These are phyloP conservation scores for Setipinna tenuifilis DNA, from an alignment of 2,797 vertebrate species.

Conservation along the genomic window DNA sequence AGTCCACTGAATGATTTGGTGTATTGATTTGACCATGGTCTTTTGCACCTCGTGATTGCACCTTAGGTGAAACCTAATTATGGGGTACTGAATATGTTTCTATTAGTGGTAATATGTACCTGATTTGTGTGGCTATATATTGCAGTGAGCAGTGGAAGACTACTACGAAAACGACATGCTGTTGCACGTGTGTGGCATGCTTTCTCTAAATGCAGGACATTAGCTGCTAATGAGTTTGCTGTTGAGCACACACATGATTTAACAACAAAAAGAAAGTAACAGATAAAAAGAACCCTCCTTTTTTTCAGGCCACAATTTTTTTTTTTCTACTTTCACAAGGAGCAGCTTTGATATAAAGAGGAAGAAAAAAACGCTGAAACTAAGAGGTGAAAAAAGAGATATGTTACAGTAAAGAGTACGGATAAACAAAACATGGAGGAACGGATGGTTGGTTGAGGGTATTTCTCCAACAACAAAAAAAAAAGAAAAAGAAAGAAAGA, in stretches of 20 bases:
- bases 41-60: not conserved
- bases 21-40: conserved; percentile 3
- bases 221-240: not conserved
- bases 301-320: not conserved
- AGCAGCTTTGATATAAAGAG: not conserved
- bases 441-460: conserved; percentile 28
- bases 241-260: not conserved
- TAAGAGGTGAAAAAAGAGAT: conserved; percentile 20
- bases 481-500: conserved; percentile 32
- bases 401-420: conserved; percentile 53
- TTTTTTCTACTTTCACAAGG: not conserved
- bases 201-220: not conserved
- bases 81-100: not conserved
- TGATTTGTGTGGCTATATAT: not conserved
- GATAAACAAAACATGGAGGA: not conserved
- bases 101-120: not conserved
- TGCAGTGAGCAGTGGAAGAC: not conserved
- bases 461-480: conserved; percentile 36
- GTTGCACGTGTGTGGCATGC: not conserved
- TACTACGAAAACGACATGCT: not conserved
- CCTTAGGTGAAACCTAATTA: not conserved
- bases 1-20: not conserved
- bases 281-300: not conserved
- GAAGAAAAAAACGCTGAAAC: not conserved
- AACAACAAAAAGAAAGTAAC: not conserved